Conservation (phyloP, 2,888 invertebrate species). For the Eupithecia centaureata region DNA sequence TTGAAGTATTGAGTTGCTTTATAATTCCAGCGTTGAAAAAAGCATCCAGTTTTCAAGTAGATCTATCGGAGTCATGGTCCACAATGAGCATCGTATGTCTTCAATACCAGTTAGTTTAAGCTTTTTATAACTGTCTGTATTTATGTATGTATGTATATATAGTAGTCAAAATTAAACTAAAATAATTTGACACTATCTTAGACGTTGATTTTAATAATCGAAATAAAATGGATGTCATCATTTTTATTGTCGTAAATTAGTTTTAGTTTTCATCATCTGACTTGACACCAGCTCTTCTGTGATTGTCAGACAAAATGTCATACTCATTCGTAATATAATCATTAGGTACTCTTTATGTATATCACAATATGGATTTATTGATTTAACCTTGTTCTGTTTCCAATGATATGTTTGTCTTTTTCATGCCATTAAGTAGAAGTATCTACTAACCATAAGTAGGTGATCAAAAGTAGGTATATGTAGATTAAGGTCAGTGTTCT, state of each 20-base stretch:
- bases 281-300: background rate
- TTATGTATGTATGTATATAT: background rate
- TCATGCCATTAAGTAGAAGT: too few relatives aligned
- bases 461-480: too few relatives aligned
- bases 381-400: background rate
- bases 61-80: slow-evolving; percentile 72
- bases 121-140: slow-evolving; percentile 11
- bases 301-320: too few relatives aligned
- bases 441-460: too few relatives aligned
- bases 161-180: background rate
- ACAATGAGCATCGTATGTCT: slow-evolving; percentile 82
- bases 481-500: too few relatives aligned
- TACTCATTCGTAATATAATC: too few relatives aligned
- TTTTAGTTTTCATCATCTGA: background rate
- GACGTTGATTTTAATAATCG: background rate
- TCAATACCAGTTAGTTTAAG: slow-evolving; percentile 78
- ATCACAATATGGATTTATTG: background rate
- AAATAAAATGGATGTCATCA: background rate
- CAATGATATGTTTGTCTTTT: too few relatives aligned
- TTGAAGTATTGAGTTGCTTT: background rate
- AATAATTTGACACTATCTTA: background rate
- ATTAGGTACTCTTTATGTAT: too few relatives aligned
- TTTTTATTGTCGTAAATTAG: background rate
- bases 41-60: slow-evolving; percentile 54
- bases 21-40: slow-evolving; percentile 40